Percentiles rank a stretch among this genome's conserved stretches.
Conservation (phyloP, 2,797 vertebrate genomes). For the Diglossa cyanea region DNA sequence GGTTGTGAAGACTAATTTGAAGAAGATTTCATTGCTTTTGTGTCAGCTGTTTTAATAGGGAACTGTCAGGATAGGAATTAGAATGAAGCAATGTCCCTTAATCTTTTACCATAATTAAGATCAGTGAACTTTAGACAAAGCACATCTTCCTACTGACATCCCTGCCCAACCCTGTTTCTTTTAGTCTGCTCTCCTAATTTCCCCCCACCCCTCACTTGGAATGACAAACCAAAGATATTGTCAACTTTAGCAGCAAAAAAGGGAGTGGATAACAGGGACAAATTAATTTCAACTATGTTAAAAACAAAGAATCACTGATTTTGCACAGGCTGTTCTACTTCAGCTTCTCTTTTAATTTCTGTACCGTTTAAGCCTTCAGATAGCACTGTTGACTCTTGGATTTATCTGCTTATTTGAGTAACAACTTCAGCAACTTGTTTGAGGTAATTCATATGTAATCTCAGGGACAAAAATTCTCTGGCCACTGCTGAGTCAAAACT, state of each 20-base stretch:
- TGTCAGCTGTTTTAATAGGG: neutral
- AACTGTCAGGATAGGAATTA: neutral
- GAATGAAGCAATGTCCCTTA: neutral
- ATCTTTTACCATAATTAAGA: slow-evolving; percentile 8
- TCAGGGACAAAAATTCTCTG: slow-evolving; percentile 37
- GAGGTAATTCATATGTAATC: slow-evolving; percentile 31
- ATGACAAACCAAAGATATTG: neutral
- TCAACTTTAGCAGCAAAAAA: neutral
- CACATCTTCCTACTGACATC: neutral
- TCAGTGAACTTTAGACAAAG: neutral
- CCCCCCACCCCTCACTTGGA: rapidly evolving
- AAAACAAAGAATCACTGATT: neutral
- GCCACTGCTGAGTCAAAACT: slow-evolving; percentile 44
- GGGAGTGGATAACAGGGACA: neutral
- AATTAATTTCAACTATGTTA: neutral
- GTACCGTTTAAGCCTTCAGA: neutral
- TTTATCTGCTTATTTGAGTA: slow-evolving; percentile 1
- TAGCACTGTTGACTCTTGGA: neutral
- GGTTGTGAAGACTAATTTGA: neutral
- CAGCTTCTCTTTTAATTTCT: neutral
- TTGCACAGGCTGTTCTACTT: neutral
- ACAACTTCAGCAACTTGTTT: neutral
- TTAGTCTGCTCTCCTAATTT: neutral
- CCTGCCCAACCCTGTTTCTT: neutral
- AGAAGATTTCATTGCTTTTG: neutral